Base-by-base conservation (phyloP, 2,797 vertebrate species). In the Margarornis squamiger region DNA sequence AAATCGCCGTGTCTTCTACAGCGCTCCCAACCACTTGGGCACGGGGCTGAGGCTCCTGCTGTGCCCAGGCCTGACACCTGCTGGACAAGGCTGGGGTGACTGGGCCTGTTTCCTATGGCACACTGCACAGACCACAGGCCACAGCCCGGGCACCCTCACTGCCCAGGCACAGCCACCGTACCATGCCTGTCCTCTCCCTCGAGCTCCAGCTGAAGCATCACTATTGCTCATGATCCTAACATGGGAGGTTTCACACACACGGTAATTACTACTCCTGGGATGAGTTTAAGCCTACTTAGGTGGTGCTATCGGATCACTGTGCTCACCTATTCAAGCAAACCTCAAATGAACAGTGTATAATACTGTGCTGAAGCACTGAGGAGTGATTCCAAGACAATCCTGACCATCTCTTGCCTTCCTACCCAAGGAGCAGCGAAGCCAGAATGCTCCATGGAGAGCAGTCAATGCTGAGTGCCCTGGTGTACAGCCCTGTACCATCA, bases 401-500 rank as follows among this genome's bases (percentile, higher is more conserved):
- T 58, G 61, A 85, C 36, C 61, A 36, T 36, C 71, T 79, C 83
- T 27, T 48, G 58, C 76, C 61, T 41, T 23, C 2, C 52, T 7
- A 5, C 12, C 15, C 49, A 9, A 49, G 78, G 1, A 86, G 87
- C 74, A 87, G 68, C 1, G 26, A 68, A 70, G 76, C 76, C 87
- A 92, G 49, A 62, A 26, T 0, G 6, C 51, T 72, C 45, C 66
- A 8, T 0, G 10, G 72, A 65, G 76, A 70, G 62, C 6, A 68
- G 85, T 29, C 62, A 41, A 0, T 7, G 48, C 43, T 36, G 36
- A 90, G 95, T 6, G 32, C 70, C 41, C 93, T 63, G 70, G 43
- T 26, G n/a, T 14, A 20, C 75, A 92, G 49, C 86, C 84, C 93
- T 74, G 94, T 9, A 71, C 95, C 93, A 73, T 46, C 62, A 91